Conservation (phyloP, 2,113 vertebrate genomes). For the Phylloscopus trochilus region DNA sequence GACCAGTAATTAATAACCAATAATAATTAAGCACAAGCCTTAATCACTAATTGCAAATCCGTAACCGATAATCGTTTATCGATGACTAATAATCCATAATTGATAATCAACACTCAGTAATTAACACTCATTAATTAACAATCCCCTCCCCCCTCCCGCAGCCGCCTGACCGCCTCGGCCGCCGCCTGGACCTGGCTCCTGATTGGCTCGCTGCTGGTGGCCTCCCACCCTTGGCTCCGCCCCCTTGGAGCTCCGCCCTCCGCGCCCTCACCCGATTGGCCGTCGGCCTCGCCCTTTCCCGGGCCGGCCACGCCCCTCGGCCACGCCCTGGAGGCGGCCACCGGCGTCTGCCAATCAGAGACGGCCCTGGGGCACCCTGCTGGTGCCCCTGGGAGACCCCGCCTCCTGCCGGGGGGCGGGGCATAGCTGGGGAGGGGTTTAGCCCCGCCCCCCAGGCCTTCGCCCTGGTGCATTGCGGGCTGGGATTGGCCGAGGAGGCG, state of each 20-base stretch:
- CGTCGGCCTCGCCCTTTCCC: fast-evolving
- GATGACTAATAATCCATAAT: too few species aligned
- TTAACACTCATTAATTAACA: too few species aligned
- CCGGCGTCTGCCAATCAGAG: not conserved
- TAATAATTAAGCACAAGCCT: too few species aligned
- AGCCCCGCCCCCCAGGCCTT: not conserved
- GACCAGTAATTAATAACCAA: too few species aligned
- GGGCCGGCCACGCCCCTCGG: not conserved
- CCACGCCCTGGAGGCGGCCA: not conserved
- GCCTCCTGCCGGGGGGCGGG: not conserved
- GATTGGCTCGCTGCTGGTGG: not conserved
- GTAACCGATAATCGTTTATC: too few species aligned
- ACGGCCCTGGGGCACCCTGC: not conserved
- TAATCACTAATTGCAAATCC: too few species aligned
- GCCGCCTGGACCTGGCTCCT: not conserved
- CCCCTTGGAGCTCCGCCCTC: not conserved
- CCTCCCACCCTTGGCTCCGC: not conserved
- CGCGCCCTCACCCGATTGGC: not conserved
- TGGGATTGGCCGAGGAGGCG: not conserved
- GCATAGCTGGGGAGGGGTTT: not conserved
- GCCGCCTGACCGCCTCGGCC: not conserved
- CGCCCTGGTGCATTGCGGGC: not conserved
- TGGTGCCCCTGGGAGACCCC: not conserved
- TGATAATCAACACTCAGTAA: too few species aligned
- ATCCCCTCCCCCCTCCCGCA: not conserved